Evolutionary conservation across 2,888 invertebrate species (phyloP), one percentile per base, ranked within the genome.

Genomic region (Argynnis bischoffii): DNA sequence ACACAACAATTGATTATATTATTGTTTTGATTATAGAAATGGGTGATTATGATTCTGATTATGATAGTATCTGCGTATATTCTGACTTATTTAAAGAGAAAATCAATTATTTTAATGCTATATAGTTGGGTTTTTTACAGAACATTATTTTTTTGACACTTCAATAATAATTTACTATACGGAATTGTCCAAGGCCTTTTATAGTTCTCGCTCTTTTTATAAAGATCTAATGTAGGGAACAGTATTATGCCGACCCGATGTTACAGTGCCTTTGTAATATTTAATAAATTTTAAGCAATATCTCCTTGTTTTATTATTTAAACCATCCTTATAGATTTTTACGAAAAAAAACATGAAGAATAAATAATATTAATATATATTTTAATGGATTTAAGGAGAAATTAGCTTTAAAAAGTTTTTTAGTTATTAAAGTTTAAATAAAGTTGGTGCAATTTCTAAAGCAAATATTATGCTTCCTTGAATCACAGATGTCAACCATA

Each of bases 181-280:
- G 47, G 26, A 59, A 26, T 59, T 47, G 16, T 46, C 14, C 6
- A 46, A 47, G 57, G 57, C 46, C 4, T 15, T 47, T 47, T 59
- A 47, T 47, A 21, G 21, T 47, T 53, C 13, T 26, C 31, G 35
- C 41, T 14, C 26, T 21, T 47, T 13, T 46, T 21, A 47, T n/a
- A 26, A 47, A 57, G 47, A 5, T 59, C 26, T 47, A 46, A 41
- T 41, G 16, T 59, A 59, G 57, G 47, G 47, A 47, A 47, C 47
- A 21, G 47, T 55, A 35, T 59, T 35, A 47, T 48, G 50, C 47
- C 69, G 76, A 77, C 79, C 78, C 79, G 76, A 80, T 81, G 78
- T 81, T 82, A 81, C 82, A 87, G 89, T 89, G 89, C 89, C 89
- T 89, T 86, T 86, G 81, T 83, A 86, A 84, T 87, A 83, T 86